A percentile compares a stretch with the other conserved stretches of the same genome.
phyloP scores from a whole-genome alignment of 1,140 invertebrate species.

The Conus ventricosus region DNA sequence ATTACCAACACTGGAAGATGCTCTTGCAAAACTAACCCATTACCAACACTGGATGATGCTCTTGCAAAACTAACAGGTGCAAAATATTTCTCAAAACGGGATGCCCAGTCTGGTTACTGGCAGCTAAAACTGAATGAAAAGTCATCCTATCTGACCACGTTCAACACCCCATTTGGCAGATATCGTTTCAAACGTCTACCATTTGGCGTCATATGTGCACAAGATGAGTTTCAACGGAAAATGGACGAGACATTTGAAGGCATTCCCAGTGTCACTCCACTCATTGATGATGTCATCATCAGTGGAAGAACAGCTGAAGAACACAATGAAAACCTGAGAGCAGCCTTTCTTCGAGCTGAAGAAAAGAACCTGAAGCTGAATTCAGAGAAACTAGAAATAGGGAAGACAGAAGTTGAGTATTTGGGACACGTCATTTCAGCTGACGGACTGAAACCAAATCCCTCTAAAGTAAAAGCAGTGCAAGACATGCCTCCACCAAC shows the following conservation, averaged over 20 bases:
- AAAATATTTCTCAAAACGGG: conserved; percentile 42
- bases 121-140: conserved; percentile 71
- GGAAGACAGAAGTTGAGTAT: conserved; percentile 39
- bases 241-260: too few relatives aligned
- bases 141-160: conserved; percentile 57
- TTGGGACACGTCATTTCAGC: conserved; percentile 56
- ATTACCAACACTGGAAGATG: background rate
- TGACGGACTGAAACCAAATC: conserved; percentile 69
- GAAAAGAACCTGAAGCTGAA: background rate
- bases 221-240: conserved; percentile 59
- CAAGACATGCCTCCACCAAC: too few relatives aligned
- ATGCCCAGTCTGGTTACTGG: conserved; percentile 55
- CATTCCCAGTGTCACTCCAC: too few relatives aligned
- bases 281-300: conserved; percentile 61
- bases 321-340: conserved; percentile 65
- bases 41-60: background rate
- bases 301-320: conserved; percentile 56
- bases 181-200: conserved; percentile 62
- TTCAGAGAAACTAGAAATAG: conserved; percentile 58
- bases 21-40: too few relatives aligned
- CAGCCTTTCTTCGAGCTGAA: conserved; percentile 66
- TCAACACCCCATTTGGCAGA: conserved; percentile 66
- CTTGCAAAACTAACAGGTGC: conserved; percentile 18
- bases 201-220: conserved; percentile 63
- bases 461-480: background rate